Evolutionary conservation across 1,140 invertebrate species (phyloP).

Genomic region (Sitophilus oryzae): DNA sequence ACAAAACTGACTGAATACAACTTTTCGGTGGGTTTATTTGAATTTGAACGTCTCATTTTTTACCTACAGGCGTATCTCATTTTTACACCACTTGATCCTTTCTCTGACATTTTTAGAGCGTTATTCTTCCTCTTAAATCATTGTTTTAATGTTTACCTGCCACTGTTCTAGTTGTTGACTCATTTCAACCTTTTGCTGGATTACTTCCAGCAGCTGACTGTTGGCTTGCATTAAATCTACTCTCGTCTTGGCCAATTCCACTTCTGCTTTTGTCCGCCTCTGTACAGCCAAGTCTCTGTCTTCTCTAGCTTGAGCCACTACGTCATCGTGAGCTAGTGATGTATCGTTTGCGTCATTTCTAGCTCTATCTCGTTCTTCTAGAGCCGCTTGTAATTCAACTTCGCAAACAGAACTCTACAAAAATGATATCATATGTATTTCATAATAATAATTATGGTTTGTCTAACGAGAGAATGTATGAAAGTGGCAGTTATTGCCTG

Average conservation of each 20-base stretch:
- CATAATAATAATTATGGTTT: too few relatives aligned
- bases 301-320: slow-evolving; percentile 72
- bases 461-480: too few relatives aligned
- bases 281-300: slow-evolving; percentile 82
- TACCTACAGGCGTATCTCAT: too few relatives aligned
- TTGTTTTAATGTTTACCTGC: slow-evolving; percentile 60
- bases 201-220: slow-evolving; percentile 88
- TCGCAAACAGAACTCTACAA: slow-evolving; percentile 69
- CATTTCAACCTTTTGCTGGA: slow-evolving; percentile 90
- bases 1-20: too few relatives aligned
- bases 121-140: too few relatives aligned
- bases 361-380: slow-evolving; percentile 76
- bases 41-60: too few relatives aligned
- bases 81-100: too few relatives aligned
- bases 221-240: slow-evolving; percentile 90
- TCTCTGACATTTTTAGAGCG: too few relatives aligned
- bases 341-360: slow-evolving; percentile 63
- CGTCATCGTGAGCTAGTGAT: slow-evolving; percentile 68
- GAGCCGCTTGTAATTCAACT: slow-evolving; percentile 70
- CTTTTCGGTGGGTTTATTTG: too few relatives aligned
- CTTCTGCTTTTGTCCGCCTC: slow-evolving; percentile 79
- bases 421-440: neutral
- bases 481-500: too few relatives aligned
- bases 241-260: slow-evolving; percentile 78
- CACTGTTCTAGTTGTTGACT: slow-evolving; percentile 93